Evolutionary conservation across 2,797 vertebrate species (phyloP).

Genomic region (Neosilurus hyrtlii): DNA sequence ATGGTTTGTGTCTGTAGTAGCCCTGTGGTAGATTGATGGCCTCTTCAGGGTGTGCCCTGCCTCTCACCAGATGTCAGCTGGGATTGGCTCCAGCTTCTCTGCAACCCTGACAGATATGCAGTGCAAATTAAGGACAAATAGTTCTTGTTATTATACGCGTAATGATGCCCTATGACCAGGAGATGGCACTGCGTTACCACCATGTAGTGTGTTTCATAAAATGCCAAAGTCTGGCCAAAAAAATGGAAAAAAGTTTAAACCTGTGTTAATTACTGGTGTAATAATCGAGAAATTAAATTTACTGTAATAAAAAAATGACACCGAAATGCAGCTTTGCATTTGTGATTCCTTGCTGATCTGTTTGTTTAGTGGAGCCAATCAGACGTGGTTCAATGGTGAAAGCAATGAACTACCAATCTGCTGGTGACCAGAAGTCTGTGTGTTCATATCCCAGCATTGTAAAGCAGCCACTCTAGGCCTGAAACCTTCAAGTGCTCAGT

Average conservation of each 20-base stretch:
- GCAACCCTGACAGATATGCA: too few species aligned
- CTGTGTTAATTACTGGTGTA: background rate
- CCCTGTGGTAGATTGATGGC: too few species aligned
- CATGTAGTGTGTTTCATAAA: background rate
- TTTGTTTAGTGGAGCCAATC: background rate
- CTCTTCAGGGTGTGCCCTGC: too few species aligned
- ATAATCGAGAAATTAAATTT: background rate
- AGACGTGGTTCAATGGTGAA: background rate
- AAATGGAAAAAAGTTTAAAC: background rate
- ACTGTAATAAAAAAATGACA: too few species aligned
- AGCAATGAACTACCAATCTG: background rate
- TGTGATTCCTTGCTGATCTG: background rate
- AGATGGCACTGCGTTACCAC: conserved; percentile 17
- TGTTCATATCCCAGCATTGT: background rate
- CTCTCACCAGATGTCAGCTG: too few species aligned
- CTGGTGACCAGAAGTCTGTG: background rate
- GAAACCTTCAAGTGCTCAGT: background rate
- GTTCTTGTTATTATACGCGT: background rate
- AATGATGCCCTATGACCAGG: background rate
- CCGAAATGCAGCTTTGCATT: too few species aligned
- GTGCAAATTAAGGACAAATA: too few species aligned
- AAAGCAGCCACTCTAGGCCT: background rate
- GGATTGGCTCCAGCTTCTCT: too few species aligned
- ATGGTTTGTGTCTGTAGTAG: too few species aligned
- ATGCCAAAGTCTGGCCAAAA: background rate